These are phyloP conservation scores for Pogonocichla stellata DNA, from an alignment of 2,113 vertebrate species.

Conservation along the genomic window DNA sequence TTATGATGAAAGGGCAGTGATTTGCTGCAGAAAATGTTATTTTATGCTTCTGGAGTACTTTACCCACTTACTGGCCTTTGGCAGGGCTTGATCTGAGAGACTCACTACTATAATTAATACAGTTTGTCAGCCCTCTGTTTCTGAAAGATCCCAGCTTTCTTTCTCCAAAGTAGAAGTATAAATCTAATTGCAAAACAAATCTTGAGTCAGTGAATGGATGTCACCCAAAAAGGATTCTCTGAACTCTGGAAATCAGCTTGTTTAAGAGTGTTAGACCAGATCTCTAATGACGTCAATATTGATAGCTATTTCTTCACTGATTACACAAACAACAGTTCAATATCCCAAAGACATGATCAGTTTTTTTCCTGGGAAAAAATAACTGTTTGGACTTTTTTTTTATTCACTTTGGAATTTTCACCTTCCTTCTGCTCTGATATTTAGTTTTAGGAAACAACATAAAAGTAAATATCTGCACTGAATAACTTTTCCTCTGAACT, in stretches of 20 bases:
- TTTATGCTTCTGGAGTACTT: slow-evolving; percentile 19
- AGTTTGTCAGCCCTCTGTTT: not conserved
- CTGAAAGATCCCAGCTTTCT: not conserved
- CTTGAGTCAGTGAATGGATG: not conserved
- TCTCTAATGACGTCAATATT: not conserved
- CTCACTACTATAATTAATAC: not conserved
- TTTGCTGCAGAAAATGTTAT: not conserved
- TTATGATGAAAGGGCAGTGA: not conserved
- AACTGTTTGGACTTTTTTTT: not conserved
- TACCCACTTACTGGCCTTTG: not conserved
- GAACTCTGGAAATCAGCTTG: not conserved
- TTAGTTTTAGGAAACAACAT: not conserved
- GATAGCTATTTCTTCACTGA: not conserved
- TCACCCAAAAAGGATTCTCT: not conserved
- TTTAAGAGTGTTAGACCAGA: not conserved
- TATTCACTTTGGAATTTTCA: not conserved
- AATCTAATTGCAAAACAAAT: not conserved
- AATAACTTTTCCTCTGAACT: not conserved
- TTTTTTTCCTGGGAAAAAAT: not conserved
- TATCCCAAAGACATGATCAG: not conserved
- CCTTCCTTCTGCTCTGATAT: not conserved
- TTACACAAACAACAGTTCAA: not conserved
- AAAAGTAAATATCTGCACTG: not conserved
- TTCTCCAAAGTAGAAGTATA: not conserved
- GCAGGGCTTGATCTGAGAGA: not conserved